phyloP scores from a whole-genome alignment of 2,113 vertebrate species.

The Ciconia stormi region DNA sequence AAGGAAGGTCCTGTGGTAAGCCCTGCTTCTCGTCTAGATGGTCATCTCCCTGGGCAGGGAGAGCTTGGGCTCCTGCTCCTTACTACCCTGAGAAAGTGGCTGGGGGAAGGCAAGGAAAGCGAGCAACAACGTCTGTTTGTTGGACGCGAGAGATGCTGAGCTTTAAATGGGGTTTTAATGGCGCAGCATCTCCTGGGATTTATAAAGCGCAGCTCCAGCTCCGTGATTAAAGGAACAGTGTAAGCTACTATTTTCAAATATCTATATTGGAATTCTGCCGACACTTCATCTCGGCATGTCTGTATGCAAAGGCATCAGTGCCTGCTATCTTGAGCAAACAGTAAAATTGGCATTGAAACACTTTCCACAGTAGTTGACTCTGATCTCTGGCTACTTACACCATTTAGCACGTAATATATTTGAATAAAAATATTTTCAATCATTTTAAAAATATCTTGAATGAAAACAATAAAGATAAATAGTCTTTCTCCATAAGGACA shows the following conservation, averaged over 20 bases:
- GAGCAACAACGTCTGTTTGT: neutral
- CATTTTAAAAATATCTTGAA: neutral
- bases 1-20: neutral
- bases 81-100: neutral
- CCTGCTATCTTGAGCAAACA: neutral
- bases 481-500: neutral
- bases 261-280: neutral
- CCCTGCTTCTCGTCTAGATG: neutral
- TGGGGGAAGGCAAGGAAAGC: neutral
- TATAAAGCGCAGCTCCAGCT: neutral
- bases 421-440: neutral
- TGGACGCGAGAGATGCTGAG: neutral
- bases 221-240: neutral
- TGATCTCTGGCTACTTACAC: neutral
- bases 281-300: rapidly evolving
- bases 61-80: neutral
- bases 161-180: neutral
- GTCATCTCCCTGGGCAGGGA: neutral
- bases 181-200: neutral
- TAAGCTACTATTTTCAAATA: rapidly evolving
- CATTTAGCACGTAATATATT: too few species aligned
- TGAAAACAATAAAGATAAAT: neutral
- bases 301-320: neutral
- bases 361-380: neutral
- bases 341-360: neutral